These are phyloP conservation scores for Laspeyria flexula DNA, from an alignment of 2,888 invertebrate species.

Conservation along the genomic window DNA sequence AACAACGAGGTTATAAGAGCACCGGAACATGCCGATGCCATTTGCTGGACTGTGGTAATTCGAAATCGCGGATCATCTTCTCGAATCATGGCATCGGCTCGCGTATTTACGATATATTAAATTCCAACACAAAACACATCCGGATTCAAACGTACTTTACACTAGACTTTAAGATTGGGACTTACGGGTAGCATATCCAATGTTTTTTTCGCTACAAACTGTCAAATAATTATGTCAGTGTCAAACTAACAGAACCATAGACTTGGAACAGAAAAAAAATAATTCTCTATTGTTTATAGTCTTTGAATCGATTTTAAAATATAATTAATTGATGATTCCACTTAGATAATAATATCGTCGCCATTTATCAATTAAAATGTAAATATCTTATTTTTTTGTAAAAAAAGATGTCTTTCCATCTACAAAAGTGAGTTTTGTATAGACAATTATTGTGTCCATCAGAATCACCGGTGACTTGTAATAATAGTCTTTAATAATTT, in stretches of 20 bases:
- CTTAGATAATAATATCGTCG: too few species aligned
- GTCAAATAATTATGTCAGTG: conserved; percentile 4
- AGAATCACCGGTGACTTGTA: too few species aligned
- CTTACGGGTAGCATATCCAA: background rate
- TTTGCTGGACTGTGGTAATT: conserved; percentile 93
- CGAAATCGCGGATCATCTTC: conserved; percentile 92
- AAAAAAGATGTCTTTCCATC: too few species aligned
- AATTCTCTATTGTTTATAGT: background rate
- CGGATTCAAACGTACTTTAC: conserved; percentile 25
- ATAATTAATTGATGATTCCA: too few species aligned
- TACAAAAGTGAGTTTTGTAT: too few species aligned
- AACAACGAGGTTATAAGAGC: conserved; percentile 95
- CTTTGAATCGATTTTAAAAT: too few species aligned
- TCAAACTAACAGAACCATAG: background rate
- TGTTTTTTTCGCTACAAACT: conserved; percentile 8
- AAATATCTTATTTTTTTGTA: too few species aligned
- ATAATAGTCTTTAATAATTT: too few species aligned
- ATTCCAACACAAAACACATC: conserved; percentile 25
- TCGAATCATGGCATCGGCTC: conserved; percentile 68
- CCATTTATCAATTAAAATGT: too few species aligned
- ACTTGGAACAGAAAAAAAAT: background rate
- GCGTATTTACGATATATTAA: conserved; percentile 13
- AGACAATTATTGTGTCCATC: too few species aligned
- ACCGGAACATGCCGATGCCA: conserved; percentile 94
- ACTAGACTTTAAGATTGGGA: conserved; percentile 8